phyloP scores from a whole-genome alignment of 2,888 invertebrate genomes.

The Ceraclea dissimilis region DNA sequence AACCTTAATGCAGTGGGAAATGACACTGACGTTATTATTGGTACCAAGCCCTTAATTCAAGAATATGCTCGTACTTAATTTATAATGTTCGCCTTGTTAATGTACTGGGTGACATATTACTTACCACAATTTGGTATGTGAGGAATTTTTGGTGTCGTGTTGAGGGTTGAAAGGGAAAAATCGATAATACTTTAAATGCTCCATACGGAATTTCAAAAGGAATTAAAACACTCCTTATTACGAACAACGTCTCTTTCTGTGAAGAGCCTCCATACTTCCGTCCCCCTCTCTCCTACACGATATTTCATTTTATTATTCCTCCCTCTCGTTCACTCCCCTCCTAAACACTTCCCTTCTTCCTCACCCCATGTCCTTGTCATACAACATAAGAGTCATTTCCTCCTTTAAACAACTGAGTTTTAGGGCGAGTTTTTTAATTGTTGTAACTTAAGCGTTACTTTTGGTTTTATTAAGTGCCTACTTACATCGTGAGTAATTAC shows the following conservation, averaged over 20 bases:
- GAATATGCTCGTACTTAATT: too few relatives aligned
- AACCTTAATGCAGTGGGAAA: too few relatives aligned
- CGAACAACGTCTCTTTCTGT: background rate
- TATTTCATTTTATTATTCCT: background rate
- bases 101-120: too few relatives aligned
- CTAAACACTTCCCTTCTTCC: background rate
- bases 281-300: background rate
- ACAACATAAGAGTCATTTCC: slow-evolving; percentile 2
- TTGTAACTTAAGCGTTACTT: too few relatives aligned
- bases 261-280: background rate
- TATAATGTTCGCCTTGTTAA: too few relatives aligned
- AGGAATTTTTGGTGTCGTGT: background rate
- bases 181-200: slow-evolving; percentile 1
- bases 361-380: background rate
- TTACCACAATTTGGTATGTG: too few relatives aligned
- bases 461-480: too few relatives aligned
- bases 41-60: too few relatives aligned
- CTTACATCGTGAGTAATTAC: too few relatives aligned
- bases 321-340: background rate
- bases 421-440: background rate
- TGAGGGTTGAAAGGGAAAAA: background rate
- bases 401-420: background rate
- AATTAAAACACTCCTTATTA: background rate
- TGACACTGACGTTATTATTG: too few relatives aligned
- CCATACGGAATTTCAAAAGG: slow-evolving; percentile 2